Evolutionary conservation across 2,888 invertebrate species (phyloP).

Genomic region (Micoletzkya japonica): DNA sequence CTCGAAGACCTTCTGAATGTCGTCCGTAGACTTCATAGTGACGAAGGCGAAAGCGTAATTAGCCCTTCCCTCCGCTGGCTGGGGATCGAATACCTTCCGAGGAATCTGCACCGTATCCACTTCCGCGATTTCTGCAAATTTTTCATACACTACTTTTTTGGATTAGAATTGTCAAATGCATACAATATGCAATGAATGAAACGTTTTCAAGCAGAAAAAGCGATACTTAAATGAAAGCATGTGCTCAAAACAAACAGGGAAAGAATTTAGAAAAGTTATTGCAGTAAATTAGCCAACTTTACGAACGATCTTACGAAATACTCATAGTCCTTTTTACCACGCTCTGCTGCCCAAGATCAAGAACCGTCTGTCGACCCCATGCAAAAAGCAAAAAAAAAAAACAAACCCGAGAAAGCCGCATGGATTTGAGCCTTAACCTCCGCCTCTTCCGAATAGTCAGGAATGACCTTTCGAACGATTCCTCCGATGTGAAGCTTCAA

Average conservation of each 20-base stretch:
- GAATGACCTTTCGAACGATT: constrained; percentile 26
- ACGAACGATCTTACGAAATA: too few relatives aligned
- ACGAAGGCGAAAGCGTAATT: constrained; percentile 24
- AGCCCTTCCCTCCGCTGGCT: not conserved
- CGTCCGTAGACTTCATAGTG: constrained; percentile 16
- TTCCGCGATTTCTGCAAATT: constrained; percentile 15
- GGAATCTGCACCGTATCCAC: constrained; percentile 25
- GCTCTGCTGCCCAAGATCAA: too few relatives aligned
- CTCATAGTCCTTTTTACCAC: too few relatives aligned
- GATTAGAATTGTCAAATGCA: too few relatives aligned
- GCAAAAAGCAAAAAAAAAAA: not conserved
- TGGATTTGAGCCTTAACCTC: constrained; percentile 16
- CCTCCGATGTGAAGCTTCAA: constrained; percentile 27
- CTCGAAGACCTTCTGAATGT: constrained; percentile 21
- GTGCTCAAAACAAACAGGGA: too few relatives aligned
- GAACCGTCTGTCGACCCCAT: too few relatives aligned
- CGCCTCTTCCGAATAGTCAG: constrained; percentile 3
- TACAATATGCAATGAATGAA: too few relatives aligned
- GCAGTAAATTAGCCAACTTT: too few relatives aligned
- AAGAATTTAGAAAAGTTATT: too few relatives aligned
- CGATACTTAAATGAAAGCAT: too few relatives aligned
- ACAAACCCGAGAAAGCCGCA: constrained; percentile 5
- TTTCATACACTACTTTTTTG: too few relatives aligned
- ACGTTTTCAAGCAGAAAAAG: too few relatives aligned
- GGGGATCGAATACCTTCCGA: constrained; percentile 17